These are phyloP conservation scores for Hydractinia echinata DNA, from an alignment of 30 jellyfish, hydroid and myxozoan genomes.

Conservation along the genomic window DNA sequence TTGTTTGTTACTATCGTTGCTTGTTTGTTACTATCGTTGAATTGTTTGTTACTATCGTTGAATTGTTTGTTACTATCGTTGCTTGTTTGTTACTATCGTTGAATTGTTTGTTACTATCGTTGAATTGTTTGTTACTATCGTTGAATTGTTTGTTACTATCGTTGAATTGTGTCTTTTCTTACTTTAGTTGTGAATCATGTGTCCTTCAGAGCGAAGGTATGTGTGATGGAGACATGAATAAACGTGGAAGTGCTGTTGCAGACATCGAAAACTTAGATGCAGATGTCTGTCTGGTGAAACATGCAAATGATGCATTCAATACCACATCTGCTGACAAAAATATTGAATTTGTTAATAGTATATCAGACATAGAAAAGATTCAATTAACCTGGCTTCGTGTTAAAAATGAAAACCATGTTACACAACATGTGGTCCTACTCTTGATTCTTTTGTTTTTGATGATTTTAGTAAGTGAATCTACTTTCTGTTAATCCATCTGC, in stretches of 20 bases:
- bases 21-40: too few species aligned
- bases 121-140: too few species aligned
- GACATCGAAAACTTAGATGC: not conserved
- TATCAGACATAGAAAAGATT: not conserved
- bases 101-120: too few species aligned
- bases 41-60: too few species aligned
- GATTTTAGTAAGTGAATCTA: conserved; percentile 42
- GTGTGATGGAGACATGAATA: not conserved
- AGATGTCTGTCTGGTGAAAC: not conserved
- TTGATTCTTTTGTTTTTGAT: conserved; percentile 44
- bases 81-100: too few species aligned
- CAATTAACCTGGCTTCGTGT: not conserved
- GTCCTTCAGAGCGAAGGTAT: not conserved
- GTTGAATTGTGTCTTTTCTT: too few species aligned
- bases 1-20: too few species aligned
- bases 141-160: too few species aligned
- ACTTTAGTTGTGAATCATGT: not conserved
- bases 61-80: too few species aligned
- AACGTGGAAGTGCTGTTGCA: not conserved
- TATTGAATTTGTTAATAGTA: not conserved
- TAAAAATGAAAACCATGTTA: conserved; percentile 49
- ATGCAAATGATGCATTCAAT: not conserved
- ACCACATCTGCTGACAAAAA: not conserved
- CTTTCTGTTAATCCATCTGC: not conserved
- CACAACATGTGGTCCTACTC: conserved; percentile 61